Evolutionary conservation across 2,888 invertebrate genomes (phyloP).

Genomic region (Gymnocheta viridis): DNA sequence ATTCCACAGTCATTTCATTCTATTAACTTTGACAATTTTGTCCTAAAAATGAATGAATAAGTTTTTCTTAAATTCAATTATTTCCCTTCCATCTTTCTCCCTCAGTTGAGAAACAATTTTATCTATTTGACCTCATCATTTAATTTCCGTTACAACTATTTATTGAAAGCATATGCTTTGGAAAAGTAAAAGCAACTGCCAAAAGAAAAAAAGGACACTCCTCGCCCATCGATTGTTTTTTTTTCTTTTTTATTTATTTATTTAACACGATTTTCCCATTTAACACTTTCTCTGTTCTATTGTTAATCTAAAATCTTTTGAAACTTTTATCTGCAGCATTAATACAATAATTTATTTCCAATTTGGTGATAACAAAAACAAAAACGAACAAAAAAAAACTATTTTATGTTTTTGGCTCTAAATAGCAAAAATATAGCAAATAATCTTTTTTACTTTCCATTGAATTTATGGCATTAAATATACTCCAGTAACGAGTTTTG

Average conservation of each 20-base stretch:
- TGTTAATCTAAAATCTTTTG: conserved; percentile 40
- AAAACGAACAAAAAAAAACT: conserved; percentile 1
- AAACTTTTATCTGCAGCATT: background rate
- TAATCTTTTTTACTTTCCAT: conserved; percentile 58
- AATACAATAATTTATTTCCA: conserved; percentile 20
- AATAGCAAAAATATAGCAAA: conserved; percentile 31
- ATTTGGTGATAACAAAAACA: conserved; percentile 29
- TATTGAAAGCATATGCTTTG: conserved; percentile 9
- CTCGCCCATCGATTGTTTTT: conserved; percentile 14
- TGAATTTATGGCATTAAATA: conserved; percentile 56
- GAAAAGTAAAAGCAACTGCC: background rate
- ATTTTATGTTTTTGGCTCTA: conserved; percentile 12
- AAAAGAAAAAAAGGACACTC: conserved; percentile 27
- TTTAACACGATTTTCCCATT: conserved; percentile 45
- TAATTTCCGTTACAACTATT: conserved; percentile 52
- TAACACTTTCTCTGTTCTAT: conserved; percentile 55
- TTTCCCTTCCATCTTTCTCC: conserved; percentile 13
- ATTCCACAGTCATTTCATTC: background rate
- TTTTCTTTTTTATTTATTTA: background rate
- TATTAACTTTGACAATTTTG: background rate
- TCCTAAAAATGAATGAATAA: background rate
- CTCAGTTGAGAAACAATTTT: conserved; percentile 31
- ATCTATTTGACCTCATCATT: conserved; percentile 49
- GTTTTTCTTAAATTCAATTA: conserved; percentile 11
- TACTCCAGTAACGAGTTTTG: conserved; percentile 37